phyloP scores from a whole-genome alignment of 1,140 invertebrate genomes.

The Archivesica marissinica region DNA sequence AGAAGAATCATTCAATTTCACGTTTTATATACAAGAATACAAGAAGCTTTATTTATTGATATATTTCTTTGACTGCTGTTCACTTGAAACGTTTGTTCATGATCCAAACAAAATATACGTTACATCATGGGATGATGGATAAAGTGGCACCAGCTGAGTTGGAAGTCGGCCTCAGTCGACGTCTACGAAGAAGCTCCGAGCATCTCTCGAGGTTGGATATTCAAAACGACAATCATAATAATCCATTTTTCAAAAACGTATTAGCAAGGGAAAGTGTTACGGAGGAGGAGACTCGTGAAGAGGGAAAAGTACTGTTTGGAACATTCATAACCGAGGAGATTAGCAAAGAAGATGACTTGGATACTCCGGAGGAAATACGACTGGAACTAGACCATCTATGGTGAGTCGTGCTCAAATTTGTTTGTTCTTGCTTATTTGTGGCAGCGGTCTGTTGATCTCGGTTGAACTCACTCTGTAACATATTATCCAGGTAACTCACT shows the following conservation, averaged over 20 bases:
- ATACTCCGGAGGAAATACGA: neutral
- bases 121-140: slow-evolving; percentile 36
- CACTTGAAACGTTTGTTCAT: too few relatives aligned
- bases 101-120: too few relatives aligned
- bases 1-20: too few relatives aligned
- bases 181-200: neutral
- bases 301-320: slow-evolving; percentile 11
- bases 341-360: neutral
- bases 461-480: too few relatives aligned
- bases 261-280: neutral
- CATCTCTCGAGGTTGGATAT: neutral
- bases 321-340: slow-evolving; percentile 6
- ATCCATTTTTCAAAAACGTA: slow-evolving; percentile 7
- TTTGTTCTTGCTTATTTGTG: too few relatives aligned
- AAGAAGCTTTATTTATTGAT: too few relatives aligned
- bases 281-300: slow-evolving; percentile 9
- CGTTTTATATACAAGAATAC: too few relatives aligned
- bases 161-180: neutral
- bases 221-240: slow-evolving; percentile 36
- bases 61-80: too few relatives aligned
- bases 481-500: too few relatives aligned
- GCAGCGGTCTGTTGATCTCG: too few relatives aligned
- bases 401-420: neutral
- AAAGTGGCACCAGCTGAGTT: neutral
- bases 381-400: neutral